A percentile compares a stretch with the other conserved stretches of the same genome.
These are phyloP conservation scores for Manis pentadactyla DNA, from an alignment of 2,797 vertebrate genomes.

Conservation along the genomic window DNA sequence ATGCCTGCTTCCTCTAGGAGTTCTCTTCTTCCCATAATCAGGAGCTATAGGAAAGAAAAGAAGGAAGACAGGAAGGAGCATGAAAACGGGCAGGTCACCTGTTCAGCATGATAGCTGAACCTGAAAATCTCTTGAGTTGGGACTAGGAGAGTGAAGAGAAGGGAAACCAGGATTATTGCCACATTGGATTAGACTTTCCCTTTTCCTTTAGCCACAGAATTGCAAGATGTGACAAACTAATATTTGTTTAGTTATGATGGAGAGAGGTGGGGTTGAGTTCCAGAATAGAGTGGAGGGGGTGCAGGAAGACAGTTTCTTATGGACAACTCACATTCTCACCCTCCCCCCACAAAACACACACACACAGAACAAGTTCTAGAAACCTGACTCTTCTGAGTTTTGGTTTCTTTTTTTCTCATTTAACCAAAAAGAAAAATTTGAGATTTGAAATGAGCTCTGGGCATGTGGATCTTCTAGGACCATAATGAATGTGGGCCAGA, in stretches of 20 bases:
- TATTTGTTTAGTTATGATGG: not conserved
- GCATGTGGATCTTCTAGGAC: not conserved
- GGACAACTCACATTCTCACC: not conserved
- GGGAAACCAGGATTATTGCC: not conserved
- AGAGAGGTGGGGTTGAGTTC: not conserved
- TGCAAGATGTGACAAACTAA: not conserved
- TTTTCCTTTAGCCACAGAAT: not conserved
- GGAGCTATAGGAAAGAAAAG: not conserved
- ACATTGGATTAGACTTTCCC: not conserved
- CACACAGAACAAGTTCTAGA: not conserved
- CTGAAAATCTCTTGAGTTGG: not conserved
- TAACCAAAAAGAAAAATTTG: constrained; percentile 11
- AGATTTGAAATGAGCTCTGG: not conserved
- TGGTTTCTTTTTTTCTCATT: not conserved
- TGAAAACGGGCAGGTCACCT: not conserved
- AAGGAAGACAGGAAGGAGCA: not conserved
- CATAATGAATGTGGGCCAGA: not conserved
- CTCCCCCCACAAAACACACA: not conserved
- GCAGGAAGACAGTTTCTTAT: not conserved
- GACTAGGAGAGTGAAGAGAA: not conserved
- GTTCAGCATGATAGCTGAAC: not conserved
- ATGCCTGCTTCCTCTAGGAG: not conserved
- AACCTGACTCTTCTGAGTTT: not conserved
- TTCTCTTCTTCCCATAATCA: not conserved
- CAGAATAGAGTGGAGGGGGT: not conserved